Evolutionary conservation across 2,113 vertebrate species (phyloP).

Genomic region (Apus apus): DNA sequence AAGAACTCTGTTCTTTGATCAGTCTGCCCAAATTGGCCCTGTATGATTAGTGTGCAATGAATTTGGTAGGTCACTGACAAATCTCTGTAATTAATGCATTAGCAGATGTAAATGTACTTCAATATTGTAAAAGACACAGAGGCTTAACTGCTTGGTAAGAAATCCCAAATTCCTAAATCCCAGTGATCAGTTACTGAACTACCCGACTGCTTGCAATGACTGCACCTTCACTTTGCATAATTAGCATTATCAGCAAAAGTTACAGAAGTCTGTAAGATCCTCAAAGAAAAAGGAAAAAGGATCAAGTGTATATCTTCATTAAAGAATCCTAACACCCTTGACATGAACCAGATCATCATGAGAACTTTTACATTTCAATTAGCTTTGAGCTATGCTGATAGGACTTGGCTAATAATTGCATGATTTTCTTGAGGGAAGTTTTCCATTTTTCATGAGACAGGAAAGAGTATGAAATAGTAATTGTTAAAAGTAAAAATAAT

Average conservation of each 20-base stretch:
- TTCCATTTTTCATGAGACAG: conserved; percentile 11
- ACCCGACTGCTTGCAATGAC: background rate
- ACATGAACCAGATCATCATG: background rate
- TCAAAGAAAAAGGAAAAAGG: background rate
- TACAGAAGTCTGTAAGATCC: background rate
- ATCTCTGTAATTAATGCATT: background rate
- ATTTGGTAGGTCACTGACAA: conserved; percentile 41
- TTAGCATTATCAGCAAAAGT: background rate
- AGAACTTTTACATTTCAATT: conserved; percentile 41
- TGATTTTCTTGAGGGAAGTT: conserved; percentile 24
- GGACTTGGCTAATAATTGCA: conserved; percentile 1
- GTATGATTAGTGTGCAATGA: conserved; percentile 19
- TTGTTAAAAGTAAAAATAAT: conserved; percentile 25
- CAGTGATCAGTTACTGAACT: background rate
- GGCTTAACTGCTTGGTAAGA: background rate
- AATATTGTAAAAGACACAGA: background rate
- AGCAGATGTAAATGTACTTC: background rate
- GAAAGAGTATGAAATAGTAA: background rate
- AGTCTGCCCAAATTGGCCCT: conserved; percentile 32
- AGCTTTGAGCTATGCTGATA: conserved; percentile 7
- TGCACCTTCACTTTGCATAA: background rate
- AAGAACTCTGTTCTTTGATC: background rate
- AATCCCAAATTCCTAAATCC: background rate
- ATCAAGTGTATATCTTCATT: background rate
- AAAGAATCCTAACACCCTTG: background rate